phyloP scores from a whole-genome alignment of 2,888 invertebrate species.

The Amblyjoppa proteus region DNA sequence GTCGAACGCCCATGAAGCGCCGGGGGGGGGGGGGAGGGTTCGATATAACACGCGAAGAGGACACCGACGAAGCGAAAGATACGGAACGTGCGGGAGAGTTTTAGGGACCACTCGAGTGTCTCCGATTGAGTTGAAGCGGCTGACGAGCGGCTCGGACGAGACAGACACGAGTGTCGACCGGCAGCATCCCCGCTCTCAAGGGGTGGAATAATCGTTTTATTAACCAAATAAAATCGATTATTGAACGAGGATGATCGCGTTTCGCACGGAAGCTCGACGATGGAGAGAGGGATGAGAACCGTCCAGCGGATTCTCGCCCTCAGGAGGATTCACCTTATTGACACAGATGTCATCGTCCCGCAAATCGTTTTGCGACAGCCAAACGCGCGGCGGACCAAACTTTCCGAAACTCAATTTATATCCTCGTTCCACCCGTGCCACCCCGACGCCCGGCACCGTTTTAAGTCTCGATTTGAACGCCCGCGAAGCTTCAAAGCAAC shows the following conservation, averaged over 20 bases:
- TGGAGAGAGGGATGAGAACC: conserved; percentile 29
- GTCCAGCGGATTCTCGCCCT: conserved; percentile 67
- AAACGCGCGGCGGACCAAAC: conserved; percentile 70
- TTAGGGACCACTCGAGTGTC: conserved; percentile 68
- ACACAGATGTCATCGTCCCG: conserved; percentile 82
- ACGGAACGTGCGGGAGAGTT: conserved; percentile 71
- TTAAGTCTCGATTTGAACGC: conserved; percentile 46
- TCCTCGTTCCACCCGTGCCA: conserved; percentile 32
- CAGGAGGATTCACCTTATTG: conserved; percentile 82
- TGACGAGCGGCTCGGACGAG: conserved; percentile 50
- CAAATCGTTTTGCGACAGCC: conserved; percentile 78
- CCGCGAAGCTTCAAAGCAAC: conserved; percentile 54
- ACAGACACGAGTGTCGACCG: conserved; percentile 57
- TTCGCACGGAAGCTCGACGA: conserved; percentile 68
- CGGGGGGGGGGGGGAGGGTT: conserved; percentile 29
- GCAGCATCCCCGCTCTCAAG: conserved; percentile 42
- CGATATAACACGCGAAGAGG: conserved; percentile 44
- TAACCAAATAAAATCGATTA: conserved; percentile 84
- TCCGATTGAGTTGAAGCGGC: conserved; percentile 12
- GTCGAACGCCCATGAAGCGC: conserved; percentile 80
- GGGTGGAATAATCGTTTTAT: conserved; percentile 81
- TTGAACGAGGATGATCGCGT: conserved; percentile 82
- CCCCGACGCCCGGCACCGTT: conserved; percentile 28
- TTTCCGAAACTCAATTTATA: conserved; percentile 72
- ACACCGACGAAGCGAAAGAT: conserved; percentile 22